Evolutionary conservation across 53 echinoderm and acorn worm genomes (phyloP).

Genomic region (Temnopleurus reevesii): DNA sequence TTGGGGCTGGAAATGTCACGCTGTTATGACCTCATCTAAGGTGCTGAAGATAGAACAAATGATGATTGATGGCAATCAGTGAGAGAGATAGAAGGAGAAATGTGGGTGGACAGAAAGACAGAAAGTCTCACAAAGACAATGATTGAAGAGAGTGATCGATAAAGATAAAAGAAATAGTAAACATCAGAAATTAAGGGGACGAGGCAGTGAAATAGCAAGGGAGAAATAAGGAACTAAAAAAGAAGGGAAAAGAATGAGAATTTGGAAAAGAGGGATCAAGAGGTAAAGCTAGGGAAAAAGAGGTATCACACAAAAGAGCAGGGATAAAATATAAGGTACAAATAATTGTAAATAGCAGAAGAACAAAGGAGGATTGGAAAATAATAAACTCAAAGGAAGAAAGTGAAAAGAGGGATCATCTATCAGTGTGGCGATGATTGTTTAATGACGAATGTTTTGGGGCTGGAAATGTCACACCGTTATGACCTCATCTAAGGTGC

Average conservation of each 20-base stretch:
- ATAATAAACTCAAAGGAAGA: not conserved
- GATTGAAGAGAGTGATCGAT: not conserved
- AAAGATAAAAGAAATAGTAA: no score
- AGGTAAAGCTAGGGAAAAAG: no score
- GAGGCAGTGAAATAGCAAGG: no score
- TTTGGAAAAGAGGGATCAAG: no score
- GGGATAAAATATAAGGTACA: not conserved
- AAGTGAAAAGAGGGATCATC: no score
- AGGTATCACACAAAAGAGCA: no score
- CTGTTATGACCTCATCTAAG: not conserved
- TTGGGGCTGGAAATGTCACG: slow-evolving; percentile 24
- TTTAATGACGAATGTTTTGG: slow-evolving; percentile 30
- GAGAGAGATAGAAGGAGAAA: not conserved
- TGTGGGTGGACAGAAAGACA: not conserved
- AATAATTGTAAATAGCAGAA: not conserved
- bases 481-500: not conserved
- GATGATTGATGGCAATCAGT: not conserved
- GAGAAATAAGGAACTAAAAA: no score
- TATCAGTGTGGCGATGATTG: slow-evolving; percentile 26
- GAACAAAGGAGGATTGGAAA: not conserved
- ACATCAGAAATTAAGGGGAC: no score
- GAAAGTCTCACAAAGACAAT: not conserved
- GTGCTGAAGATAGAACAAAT: not conserved
- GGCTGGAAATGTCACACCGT: slow-evolving; percentile 18
- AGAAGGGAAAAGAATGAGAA: no score